Evolutionary conservation across 2,113 vertebrate genomes (phyloP).

Genomic region (Pardalotus punctatus): DNA sequence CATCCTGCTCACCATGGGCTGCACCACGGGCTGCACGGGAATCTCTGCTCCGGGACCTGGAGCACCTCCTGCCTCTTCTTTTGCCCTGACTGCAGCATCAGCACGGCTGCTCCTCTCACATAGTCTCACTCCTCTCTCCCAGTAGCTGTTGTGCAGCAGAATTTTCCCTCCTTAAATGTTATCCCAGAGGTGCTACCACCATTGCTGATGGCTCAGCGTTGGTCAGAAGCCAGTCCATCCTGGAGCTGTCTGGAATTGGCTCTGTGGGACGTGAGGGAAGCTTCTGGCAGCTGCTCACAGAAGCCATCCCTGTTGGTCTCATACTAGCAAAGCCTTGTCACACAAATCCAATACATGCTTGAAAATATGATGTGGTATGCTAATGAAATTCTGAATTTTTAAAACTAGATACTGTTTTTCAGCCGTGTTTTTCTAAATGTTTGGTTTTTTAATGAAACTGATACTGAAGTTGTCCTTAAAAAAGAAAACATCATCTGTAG

Average conservation of each 20-base stretch:
- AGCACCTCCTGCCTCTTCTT: neutral
- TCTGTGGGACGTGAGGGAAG: accelerated
- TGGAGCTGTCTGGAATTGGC: accelerated
- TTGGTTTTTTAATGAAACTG: neutral
- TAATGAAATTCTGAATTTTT: neutral
- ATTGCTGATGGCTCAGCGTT: accelerated
- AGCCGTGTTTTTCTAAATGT: neutral
- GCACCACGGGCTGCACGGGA: accelerated
- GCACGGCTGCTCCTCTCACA: neutral
- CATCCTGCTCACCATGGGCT: neutral
- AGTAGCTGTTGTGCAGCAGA: too few species aligned
- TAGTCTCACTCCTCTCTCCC: neutral
- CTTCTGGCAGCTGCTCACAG: neutral
- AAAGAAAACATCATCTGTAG: neutral
- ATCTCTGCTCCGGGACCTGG: accelerated
- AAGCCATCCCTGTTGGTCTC: neutral
- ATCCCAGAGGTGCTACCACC: neutral
- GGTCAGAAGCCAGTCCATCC: accelerated
- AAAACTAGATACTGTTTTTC: neutral
- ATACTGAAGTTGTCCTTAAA: neutral
- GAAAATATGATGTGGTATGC: neutral
- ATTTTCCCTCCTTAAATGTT: neutral
- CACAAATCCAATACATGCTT: neutral
- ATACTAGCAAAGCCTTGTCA: neutral
- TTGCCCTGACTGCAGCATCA: neutral